phyloP scores from a whole-genome alignment of 2,888 invertebrate species.

The Glaucopsyche alexis region DNA sequence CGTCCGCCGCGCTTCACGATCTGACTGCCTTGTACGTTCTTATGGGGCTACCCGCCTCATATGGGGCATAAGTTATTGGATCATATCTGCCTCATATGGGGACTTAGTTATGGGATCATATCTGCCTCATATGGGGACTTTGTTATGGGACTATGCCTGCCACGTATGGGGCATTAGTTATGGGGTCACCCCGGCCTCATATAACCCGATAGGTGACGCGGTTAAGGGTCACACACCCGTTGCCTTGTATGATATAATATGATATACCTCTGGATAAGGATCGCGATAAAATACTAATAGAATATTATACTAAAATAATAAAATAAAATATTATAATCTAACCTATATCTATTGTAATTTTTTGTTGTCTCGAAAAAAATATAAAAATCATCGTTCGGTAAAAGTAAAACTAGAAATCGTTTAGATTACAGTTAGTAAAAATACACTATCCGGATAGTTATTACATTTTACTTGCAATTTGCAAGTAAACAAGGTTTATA shows the following conservation, averaged over 20 bases:
- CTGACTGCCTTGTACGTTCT: constrained; percentile 17
- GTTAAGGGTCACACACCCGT: neutral
- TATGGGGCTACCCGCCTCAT: neutral
- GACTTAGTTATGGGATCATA: neutral
- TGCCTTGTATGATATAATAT: neutral
- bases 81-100: neutral
- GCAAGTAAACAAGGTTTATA: neutral
- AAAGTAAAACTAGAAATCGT: too few species aligned
- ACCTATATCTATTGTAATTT: too few species aligned
- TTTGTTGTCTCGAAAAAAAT: too few species aligned
- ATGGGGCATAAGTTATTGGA: neutral
- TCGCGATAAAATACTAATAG: too few species aligned
- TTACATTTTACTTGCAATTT: too few species aligned
- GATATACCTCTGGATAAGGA: neutral
- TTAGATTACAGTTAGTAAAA: too few species aligned
- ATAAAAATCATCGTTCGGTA: too few species aligned
- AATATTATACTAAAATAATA: too few species aligned
- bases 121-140: neutral
- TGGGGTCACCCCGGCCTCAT: neutral
- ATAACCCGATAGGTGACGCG: neutral
- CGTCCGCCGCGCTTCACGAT: constrained; percentile 39
- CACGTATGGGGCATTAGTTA: neutral
- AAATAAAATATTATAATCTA: too few species aligned
- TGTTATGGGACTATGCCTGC: too few species aligned
- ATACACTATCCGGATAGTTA: too few species aligned